Conservation (phyloP, 2,888 invertebrate genomes). For the Sisyra terminalis region DNA sequence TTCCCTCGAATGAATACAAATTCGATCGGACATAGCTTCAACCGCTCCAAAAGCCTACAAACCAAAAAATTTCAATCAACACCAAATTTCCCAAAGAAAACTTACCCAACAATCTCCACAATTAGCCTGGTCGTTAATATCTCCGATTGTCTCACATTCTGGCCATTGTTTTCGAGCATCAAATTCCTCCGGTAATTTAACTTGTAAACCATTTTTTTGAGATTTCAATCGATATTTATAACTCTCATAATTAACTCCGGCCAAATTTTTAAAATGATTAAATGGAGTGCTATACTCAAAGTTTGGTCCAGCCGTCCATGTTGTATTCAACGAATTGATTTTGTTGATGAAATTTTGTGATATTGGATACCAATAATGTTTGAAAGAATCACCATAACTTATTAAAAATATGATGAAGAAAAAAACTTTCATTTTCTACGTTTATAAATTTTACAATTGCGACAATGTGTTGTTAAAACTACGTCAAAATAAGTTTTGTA, state of each 20-base stretch:
- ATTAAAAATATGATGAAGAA: too few relatives aligned
- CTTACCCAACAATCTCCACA: slow-evolving; percentile 19
- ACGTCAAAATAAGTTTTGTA: too few relatives aligned
- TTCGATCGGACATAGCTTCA: slow-evolving; percentile 80
- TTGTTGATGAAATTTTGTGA: neutral
- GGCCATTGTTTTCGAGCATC: slow-evolving; percentile 1
- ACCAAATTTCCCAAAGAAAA: too few relatives aligned
- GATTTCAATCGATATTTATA: neutral
- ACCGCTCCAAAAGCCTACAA: slow-evolving; percentile 71
- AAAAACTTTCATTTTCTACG: too few relatives aligned
- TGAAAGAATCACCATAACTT: too few relatives aligned
- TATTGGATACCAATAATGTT: too few relatives aligned
- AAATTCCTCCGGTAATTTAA: neutral
- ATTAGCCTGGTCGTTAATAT: neutral
- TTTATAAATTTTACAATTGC: too few relatives aligned
- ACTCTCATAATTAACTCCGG: neutral
- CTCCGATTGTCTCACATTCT: neutral
- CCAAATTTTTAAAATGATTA: neutral
- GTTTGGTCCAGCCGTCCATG: neutral
- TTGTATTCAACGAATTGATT: neutral
- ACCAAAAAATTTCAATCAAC: neutral
- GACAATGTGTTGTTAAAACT: too few relatives aligned
- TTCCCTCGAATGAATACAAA: slow-evolving; percentile 67
- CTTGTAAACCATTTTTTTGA: neutral
- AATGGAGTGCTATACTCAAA: neutral